Evolutionary conservation across 2,797 vertebrate species (phyloP).

Genomic region (Ficedula albicollis): DNA sequence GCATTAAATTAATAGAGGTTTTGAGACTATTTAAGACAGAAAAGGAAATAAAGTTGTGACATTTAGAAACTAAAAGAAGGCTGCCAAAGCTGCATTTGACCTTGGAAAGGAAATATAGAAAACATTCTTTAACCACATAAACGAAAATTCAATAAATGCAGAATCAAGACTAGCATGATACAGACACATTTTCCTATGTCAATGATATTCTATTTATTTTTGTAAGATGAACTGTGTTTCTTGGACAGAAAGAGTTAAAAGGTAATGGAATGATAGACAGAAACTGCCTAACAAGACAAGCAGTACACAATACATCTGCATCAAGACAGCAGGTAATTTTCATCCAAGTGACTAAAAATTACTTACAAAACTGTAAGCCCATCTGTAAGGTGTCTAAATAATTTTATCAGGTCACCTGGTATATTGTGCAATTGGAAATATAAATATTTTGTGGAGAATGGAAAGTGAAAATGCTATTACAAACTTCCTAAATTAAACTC

Average conservation of each 20-base stretch:
- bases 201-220: background rate
- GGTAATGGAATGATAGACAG: background rate
- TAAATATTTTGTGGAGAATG: background rate
- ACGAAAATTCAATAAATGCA: background rate
- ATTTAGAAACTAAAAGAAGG: background rate
- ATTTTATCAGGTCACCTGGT: background rate
- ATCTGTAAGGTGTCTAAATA: background rate
- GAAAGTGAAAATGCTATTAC: background rate
- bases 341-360: background rate
- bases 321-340: background rate
- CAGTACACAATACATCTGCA: background rate
- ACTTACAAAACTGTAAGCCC: fast-evolving
- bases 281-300: background rate
- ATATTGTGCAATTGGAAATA: background rate
- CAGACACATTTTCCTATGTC: background rate
- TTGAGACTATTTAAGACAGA: background rate
- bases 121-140: background rate
- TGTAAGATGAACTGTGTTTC: background rate
- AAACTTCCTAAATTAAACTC: background rate
- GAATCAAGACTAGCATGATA: background rate
- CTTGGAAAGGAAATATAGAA: background rate
- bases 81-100: background rate
- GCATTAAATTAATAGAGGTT: background rate
- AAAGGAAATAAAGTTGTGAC: background rate
- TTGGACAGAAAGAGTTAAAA: background rate